These are phyloP conservation scores for Chelon labrosus DNA, from an alignment of 2,797 vertebrate species.

Conservation along the genomic window DNA sequence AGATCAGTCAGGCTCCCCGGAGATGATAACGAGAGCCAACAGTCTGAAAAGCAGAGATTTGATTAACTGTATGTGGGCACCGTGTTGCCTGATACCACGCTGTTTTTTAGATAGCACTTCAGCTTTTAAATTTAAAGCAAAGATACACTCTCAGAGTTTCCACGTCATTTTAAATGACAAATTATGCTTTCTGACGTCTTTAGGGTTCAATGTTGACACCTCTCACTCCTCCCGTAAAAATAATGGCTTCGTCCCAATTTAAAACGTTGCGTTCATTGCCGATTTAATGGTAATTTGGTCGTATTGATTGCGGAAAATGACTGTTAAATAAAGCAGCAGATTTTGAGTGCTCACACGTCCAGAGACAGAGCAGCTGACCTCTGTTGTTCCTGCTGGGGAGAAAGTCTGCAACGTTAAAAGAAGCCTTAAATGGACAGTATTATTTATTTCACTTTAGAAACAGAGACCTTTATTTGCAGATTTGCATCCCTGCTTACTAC, in stretches of 20 bases:
- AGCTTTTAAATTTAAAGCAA: constrained; percentile 2
- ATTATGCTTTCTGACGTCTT: not conserved
- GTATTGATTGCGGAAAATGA: too few species aligned
- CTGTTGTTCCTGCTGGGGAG: not conserved
- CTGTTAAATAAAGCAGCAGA: too few species aligned
- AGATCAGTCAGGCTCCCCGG: constrained; percentile 56
- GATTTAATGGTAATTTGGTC: too few species aligned
- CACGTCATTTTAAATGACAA: constrained; percentile 2
- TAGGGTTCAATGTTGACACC: too few species aligned
- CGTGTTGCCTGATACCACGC: constrained; percentile 18
- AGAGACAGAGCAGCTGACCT: not conserved
- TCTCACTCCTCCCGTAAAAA: too few species aligned
- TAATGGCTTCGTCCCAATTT: not conserved
- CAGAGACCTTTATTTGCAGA: not conserved
- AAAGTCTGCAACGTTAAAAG: too few species aligned
- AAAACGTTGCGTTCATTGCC: not conserved
- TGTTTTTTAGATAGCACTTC: constrained; percentile 23
- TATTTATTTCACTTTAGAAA: not conserved
- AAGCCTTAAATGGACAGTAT: too few species aligned
- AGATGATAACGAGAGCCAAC: constrained; percentile 60
- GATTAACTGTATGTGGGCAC: constrained; percentile 55
- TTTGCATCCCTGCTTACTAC: not conserved
- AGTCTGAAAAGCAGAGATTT: constrained; percentile 58
- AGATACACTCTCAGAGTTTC: constrained; percentile 10
- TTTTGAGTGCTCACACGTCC: too few species aligned